phyloP scores from a whole-genome alignment of 2,797 vertebrate genomes.

The Chromobotia macracanthus region DNA sequence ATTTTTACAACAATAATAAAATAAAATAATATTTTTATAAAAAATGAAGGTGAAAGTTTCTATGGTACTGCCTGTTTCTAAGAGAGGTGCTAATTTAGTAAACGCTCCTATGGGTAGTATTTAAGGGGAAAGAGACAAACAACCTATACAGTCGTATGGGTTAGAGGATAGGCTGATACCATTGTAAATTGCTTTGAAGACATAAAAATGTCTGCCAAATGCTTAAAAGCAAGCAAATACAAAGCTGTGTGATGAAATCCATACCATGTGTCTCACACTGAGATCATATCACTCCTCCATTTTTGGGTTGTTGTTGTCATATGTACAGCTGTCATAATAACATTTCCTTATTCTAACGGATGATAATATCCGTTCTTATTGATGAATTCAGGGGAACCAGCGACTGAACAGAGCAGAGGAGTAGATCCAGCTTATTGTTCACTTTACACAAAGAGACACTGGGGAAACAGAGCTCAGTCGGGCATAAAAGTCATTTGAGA shows the following conservation, averaged over 20 bases:
- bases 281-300: constrained; percentile 58
- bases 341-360: constrained; percentile 67
- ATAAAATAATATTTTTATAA: no score
- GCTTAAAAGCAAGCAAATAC: background rate
- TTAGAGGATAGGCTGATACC: no score
- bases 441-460: constrained; percentile 51
- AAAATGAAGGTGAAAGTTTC: no score
- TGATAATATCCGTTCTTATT: constrained; percentile 72
- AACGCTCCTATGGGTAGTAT: no score
- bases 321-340: constrained; percentile 71
- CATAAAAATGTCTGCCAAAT: background rate
- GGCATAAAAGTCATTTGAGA: constrained; percentile 58
- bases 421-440: constrained; percentile 38
- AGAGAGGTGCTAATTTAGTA: no score
- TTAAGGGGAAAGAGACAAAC: no score
- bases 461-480: constrained; percentile 35
- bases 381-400: constrained; percentile 52
- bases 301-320: constrained; percentile 57
- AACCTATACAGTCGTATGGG: no score
- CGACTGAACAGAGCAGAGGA: constrained; percentile 39
- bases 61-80: no score
- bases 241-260: background rate
- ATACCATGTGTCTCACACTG: background rate
- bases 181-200: background rate
- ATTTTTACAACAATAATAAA: background rate